Evolutionary conservation across 2,888 invertebrate species (phyloP).

Genomic region (Tineola bisselliella): DNA sequence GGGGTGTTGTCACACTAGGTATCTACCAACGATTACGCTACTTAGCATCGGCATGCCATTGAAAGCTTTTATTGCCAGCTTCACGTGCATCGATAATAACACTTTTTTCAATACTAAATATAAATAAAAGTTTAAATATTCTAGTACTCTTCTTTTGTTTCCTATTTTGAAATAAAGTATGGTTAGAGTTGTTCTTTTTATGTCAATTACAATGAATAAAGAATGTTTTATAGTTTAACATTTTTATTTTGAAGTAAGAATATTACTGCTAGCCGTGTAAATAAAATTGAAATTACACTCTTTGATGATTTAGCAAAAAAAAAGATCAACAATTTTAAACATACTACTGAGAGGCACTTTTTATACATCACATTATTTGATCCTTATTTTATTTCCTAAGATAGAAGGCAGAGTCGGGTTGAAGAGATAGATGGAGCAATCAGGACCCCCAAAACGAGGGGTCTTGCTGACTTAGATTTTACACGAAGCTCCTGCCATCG

Average conservation of each 20-base stretch:
- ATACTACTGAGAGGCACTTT: no score
- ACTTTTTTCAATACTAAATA: constrained; percentile 33
- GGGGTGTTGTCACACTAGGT: no score
- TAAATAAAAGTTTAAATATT: constrained; percentile 21
- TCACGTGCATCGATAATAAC: constrained; percentile 54
- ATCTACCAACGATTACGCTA: constrained; percentile 16
- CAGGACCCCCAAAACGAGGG: constrained; percentile 29
- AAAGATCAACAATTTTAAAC: no score
- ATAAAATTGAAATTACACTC: no score
- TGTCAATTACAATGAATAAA: no score
- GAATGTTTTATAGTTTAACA: no score
- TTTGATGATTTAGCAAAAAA: no score
- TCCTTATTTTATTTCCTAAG: constrained; percentile 47
- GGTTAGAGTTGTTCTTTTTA: neutral
- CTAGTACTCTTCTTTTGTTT: constrained; percentile 19
- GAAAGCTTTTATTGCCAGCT: constrained; percentile 49
- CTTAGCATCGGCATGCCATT: constrained; percentile 38
- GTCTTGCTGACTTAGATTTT: constrained; percentile 49
- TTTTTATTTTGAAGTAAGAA: no score
- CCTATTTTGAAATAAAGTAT: neutral
- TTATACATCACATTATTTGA: constrained; percentile 32
- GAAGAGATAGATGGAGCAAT: constrained; percentile 58
- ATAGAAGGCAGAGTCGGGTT: constrained; percentile 31
- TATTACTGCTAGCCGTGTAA: no score
- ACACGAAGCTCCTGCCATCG: constrained; percentile 33